Evolutionary conservation across 1,140 invertebrate genomes (phyloP).

Genomic region (Lordiphosa clarofinis): DNA sequence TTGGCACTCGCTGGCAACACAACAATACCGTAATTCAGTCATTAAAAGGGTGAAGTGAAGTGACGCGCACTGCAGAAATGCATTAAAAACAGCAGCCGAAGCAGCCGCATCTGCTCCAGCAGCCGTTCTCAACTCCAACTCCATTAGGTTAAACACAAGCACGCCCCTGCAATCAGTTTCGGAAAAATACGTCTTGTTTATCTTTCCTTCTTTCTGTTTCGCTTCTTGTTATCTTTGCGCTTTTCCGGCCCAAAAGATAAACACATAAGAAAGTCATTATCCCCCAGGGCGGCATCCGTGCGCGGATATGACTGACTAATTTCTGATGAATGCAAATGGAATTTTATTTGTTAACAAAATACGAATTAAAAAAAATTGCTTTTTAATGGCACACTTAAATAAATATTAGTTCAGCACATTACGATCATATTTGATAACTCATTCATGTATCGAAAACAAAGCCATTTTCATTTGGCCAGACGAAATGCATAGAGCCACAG

Average conservation of each 20-base stretch:
- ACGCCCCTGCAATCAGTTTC: slow-evolving; percentile 56
- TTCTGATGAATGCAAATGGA: neutral
- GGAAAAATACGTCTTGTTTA: slow-evolving; percentile 29
- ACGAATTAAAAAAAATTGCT: no score
- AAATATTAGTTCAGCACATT: no score
- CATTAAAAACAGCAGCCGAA: slow-evolving; percentile 41
- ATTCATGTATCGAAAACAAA: no score
- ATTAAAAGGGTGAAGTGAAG: slow-evolving; percentile 55
- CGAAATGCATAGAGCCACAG: no score
- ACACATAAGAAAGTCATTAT: slow-evolving; percentile 54
- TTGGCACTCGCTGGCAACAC: slow-evolving; percentile 15
- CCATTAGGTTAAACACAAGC: slow-evolving; percentile 62
- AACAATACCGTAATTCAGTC: slow-evolving; percentile 52
- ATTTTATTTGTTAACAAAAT: no score
- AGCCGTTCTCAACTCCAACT: neutral
- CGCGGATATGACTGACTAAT: slow-evolving; percentile 23
- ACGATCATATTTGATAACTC: no score
- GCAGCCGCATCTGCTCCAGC: slow-evolving; percentile 29
- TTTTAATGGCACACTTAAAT: no score
- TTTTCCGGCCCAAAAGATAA: slow-evolving; percentile 66
- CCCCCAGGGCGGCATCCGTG: neutral
- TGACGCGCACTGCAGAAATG: slow-evolving; percentile 53
- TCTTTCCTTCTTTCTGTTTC: slow-evolving; percentile 8
- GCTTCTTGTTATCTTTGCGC: slow-evolving; percentile 51
- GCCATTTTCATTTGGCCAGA: no score